These are phyloP conservation scores for Cyclophora punctaria DNA, from an alignment of 2,888 invertebrate species.

Conservation along the genomic window DNA sequence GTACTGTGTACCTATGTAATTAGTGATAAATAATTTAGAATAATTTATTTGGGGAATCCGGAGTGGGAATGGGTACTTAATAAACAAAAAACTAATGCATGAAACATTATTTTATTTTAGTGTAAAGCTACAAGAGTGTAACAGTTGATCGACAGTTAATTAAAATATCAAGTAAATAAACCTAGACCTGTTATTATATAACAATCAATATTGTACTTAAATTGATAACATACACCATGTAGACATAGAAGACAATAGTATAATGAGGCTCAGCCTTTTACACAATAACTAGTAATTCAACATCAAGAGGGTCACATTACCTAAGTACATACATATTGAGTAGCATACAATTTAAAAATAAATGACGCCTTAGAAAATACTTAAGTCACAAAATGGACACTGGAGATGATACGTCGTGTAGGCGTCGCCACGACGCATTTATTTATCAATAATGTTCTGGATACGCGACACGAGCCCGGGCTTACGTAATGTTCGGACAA, in stretches of 20 bases:
- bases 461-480: conserved; percentile 8
- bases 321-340: too few relatives aligned
- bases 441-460: background rate
- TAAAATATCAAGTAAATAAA: conserved; percentile 5
- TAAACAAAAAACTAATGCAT: conserved; percentile 54
- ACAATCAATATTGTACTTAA: too few relatives aligned
- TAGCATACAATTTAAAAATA: conserved; percentile 16
- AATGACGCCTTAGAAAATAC: conserved; percentile 27
- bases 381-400: conserved; percentile 30
- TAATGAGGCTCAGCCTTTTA: too few relatives aligned
- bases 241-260: conserved; percentile 7
- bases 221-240: conserved; percentile 5
- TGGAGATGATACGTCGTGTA: conserved; percentile 29
- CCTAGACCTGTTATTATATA: too few relatives aligned
- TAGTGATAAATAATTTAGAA: too few relatives aligned
- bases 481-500: conserved; percentile 28
- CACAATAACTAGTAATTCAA: too few relatives aligned
- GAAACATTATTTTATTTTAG: conserved; percentile 60
- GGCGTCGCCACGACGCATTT: conserved; percentile 36
- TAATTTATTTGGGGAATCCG: background rate
- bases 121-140: conserved; percentile 52
- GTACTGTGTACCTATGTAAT: too few relatives aligned
- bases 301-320: too few relatives aligned
- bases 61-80: conserved; percentile 28
- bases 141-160: conserved; percentile 40